These are phyloP conservation scores for Sparus aurata DNA, from an alignment of 2,797 vertebrate species.

Conservation along the genomic window DNA sequence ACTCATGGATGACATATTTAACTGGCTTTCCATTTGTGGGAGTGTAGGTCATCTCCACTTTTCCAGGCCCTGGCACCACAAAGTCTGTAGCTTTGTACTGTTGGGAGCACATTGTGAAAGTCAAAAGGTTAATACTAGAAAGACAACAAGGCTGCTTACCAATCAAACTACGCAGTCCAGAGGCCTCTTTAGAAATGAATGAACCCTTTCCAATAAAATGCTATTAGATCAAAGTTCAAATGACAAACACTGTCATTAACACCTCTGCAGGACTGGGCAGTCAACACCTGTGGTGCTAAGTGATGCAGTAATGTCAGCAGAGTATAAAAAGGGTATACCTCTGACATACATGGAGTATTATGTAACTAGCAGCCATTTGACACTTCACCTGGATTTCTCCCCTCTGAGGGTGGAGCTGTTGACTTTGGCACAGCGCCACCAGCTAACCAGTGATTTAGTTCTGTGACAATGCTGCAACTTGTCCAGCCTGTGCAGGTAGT, in stretches of 20 bases:
- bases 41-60: slow-evolving; percentile 95
- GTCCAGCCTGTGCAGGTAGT: background rate
- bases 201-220: background rate
- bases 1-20: slow-evolving; percentile 91
- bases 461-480: background rate
- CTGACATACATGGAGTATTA: background rate
- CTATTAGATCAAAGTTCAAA: slow-evolving; percentile 19
- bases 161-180: background rate
- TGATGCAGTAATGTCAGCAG: background rate
- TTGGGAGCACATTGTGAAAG: slow-evolving; percentile 1
- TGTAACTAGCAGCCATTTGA: slow-evolving; percentile 26
- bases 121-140: background rate
- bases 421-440: slow-evolving; percentile 37
- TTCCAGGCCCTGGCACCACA: slow-evolving; percentile 95
- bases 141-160: background rate
- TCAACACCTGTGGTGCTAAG: background rate
- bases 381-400: slow-evolving; percentile 26
- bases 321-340: background rate
- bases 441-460: background rate
- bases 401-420: slow-evolving; percentile 11
- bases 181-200: background rate
- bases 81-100: slow-evolving; percentile 99
- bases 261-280: background rate
- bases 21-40: slow-evolving; percentile 87
- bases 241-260: background rate